A percentile compares a stretch with the other conserved stretches of the same genome.
Conservation (phyloP, 2,113 vertebrate species). For the Tiliqua scincoides region DNA sequence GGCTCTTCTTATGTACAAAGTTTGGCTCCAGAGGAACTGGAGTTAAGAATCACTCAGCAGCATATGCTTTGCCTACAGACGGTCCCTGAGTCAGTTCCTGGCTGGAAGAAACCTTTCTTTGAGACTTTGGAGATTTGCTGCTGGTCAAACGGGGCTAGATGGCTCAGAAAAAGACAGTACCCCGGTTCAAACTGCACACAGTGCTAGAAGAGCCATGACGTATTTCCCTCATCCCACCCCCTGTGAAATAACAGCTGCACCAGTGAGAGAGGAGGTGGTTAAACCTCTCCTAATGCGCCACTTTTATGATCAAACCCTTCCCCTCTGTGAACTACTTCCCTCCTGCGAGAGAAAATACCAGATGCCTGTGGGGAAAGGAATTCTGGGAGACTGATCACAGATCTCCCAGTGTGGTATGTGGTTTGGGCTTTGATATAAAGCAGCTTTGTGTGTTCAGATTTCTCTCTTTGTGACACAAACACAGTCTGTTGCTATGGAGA, state of each 20-base stretch:
- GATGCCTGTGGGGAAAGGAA: not conserved
- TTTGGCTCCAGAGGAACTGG: not conserved
- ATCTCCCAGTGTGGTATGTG: not conserved
- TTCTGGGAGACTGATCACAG: not conserved
- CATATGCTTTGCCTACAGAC: not conserved
- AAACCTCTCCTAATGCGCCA: not conserved
- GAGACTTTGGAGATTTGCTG: not conserved
- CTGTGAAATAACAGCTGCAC: not conserved
- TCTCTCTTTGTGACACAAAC: not conserved
- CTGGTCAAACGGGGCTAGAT: not conserved
- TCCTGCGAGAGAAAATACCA: not conserved
- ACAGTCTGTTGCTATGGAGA: not conserved
- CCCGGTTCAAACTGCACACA: not conserved
- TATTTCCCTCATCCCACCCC: not conserved
- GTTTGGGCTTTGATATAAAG: not conserved
- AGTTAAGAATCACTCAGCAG: not conserved
- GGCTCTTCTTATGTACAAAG: not conserved
- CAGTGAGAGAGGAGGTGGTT: not conserved
- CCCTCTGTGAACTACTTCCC: no score
- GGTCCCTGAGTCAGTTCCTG: not conserved
- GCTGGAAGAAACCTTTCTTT: not conserved
- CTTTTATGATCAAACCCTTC: not conserved
- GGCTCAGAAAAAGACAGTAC: not conserved
- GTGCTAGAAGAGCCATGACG: not conserved
- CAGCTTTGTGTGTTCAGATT: not conserved